Conservation (phyloP, 2,797 vertebrate genomes). For the Falco biarmicus region DNA sequence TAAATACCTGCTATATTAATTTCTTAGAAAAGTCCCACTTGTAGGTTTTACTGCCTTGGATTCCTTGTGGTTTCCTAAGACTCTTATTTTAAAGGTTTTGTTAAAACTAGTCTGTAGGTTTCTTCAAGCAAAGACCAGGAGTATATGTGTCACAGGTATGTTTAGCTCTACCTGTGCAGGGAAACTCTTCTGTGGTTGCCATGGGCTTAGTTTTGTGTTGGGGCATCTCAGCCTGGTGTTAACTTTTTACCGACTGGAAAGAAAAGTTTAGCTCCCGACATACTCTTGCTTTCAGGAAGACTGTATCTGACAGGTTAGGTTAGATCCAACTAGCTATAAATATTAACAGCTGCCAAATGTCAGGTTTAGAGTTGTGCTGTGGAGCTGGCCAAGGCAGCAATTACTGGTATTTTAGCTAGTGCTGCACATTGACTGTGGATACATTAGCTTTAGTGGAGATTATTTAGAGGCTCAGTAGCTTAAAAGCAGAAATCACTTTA, state of each 20-base stretch:
- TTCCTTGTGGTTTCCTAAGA: background rate
- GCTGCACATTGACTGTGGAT: slow-evolving; percentile 15
- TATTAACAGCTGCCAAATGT: slow-evolving; percentile 38
- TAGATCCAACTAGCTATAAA: background rate
- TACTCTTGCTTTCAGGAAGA: background rate
- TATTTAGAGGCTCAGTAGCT: slow-evolving; percentile 55
- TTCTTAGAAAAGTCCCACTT: background rate
- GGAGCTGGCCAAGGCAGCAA: slow-evolving; percentile 40
- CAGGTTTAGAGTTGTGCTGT: background rate
- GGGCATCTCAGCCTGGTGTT: background rate
- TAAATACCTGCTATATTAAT: background rate
- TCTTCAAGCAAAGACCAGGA: background rate
- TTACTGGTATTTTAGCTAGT: slow-evolving; percentile 50
- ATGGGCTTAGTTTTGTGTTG: background rate
- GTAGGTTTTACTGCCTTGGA: background rate
- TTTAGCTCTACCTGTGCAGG: background rate
- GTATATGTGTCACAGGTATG: background rate
- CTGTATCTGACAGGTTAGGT: background rate
- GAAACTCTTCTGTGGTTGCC: background rate
- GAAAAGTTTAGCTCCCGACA: background rate
- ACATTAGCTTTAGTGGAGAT: slow-evolving; percentile 50
- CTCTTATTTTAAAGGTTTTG: background rate
- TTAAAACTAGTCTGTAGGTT: background rate
- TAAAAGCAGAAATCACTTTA: slow-evolving; percentile 65
- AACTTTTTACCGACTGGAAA: background rate